A percentile compares a stretch with the other conserved stretches of the same genome.
Evolutionary conservation across 2,797 vertebrate genomes (phyloP).

Genomic region (Sebastes paucispinis): DNA sequence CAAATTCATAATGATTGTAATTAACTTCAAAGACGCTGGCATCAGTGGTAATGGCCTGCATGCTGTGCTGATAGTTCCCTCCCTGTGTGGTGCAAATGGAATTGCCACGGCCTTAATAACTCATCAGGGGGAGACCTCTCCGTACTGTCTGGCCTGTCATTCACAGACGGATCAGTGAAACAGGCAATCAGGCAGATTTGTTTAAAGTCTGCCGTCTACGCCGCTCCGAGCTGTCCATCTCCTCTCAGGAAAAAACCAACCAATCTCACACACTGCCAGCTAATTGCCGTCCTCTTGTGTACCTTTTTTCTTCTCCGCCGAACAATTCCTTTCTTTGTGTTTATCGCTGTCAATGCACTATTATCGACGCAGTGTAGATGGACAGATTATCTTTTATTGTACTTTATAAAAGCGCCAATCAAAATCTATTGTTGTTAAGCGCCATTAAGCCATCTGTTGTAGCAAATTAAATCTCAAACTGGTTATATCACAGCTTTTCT

Average conservation of each 20-base stretch:
- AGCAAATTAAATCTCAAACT: conserved; percentile 19
- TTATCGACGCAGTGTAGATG: conserved; percentile 5
- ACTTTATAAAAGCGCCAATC: not conserved
- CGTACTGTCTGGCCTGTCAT: conserved; percentile 36
- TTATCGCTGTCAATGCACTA: conserved; percentile 7
- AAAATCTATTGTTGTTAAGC: conserved; percentile 17
- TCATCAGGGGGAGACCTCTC: conserved; percentile 49
- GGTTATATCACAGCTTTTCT: conserved; percentile 5
- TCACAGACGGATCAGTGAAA: conserved; percentile 45
- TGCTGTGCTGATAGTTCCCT: conserved; percentile 41
- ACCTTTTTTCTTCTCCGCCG: conserved; percentile 11
- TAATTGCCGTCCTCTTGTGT: conserved; percentile 42
- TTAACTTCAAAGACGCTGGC: conserved; percentile 52
- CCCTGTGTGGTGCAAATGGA: conserved; percentile 47
- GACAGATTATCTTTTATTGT: conserved; percentile 7
- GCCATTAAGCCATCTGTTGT: conserved; percentile 4
- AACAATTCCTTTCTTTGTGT: conserved; percentile 40
- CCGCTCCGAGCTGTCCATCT: conserved; percentile 12
- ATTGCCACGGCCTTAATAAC: conserved; percentile 56
- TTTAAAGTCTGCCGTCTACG: conserved; percentile 35
- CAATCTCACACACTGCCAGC: conserved; percentile 13
- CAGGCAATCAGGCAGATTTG: conserved; percentile 51
- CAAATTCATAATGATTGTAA: conserved; percentile 48
- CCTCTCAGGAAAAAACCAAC: not conserved
- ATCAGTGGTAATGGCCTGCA: conserved; percentile 38